Evolutionary conservation across 2,888 invertebrate genomes (phyloP).

Genomic region (Eutolmus rufibarbis): DNA sequence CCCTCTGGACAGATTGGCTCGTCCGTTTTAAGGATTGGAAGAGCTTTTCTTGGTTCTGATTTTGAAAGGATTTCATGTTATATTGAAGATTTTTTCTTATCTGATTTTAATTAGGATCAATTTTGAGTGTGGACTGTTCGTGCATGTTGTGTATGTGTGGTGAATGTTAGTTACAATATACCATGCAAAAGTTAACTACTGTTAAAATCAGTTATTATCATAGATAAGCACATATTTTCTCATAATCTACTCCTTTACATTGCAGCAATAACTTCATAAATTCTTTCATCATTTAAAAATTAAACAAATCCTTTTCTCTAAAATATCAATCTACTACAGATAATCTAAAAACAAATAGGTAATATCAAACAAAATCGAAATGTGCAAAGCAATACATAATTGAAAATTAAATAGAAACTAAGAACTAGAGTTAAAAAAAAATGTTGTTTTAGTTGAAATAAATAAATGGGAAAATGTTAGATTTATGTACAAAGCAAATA

Average conservation of each 20-base stretch:
- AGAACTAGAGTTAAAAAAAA: not conserved
- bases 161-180: not conserved
- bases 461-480: not conserved
- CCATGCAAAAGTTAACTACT: not conserved
- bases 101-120: not conserved
- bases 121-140: not conserved
- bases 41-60: constrained; percentile 84
- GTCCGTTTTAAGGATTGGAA: constrained; percentile 90
- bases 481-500: not conserved
- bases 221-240: not conserved
- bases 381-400: not conserved
- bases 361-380: not conserved
- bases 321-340: not conserved
- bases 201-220: not conserved
- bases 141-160: constrained; percentile 22
- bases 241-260: not conserved
- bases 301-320: not conserved
- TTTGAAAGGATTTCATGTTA: constrained; percentile 50
- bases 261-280: no score
- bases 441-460: not conserved
- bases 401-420: not conserved
- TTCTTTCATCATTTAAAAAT: not conserved
- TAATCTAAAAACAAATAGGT: not conserved
- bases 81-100: not conserved
- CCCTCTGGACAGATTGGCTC: constrained; percentile 91